These are phyloP conservation scores for Epiblema foenella DNA, from an alignment of 2,888 invertebrate genomes.

Conservation along the genomic window DNA sequence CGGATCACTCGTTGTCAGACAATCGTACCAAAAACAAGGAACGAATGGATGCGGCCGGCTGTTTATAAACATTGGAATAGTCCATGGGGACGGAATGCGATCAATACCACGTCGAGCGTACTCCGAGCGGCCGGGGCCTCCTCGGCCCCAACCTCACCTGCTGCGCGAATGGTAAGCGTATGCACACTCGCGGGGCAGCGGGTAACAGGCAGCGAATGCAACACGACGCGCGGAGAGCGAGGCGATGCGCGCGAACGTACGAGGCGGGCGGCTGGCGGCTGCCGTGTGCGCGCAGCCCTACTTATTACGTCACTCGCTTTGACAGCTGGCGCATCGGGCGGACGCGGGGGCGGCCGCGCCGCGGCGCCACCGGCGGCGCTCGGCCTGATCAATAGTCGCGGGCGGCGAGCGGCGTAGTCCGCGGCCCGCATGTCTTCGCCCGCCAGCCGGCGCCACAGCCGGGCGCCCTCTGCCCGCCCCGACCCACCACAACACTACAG, in stretches of 20 bases:
- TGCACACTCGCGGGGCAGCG: slow-evolving; percentile 60
- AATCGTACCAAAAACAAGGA: slow-evolving; percentile 73
- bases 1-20: slow-evolving; percentile 59
- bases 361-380: slow-evolving; percentile 66
- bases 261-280: slow-evolving; percentile 69
- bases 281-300: slow-evolving; percentile 75
- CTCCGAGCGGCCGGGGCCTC: slow-evolving; percentile 64
- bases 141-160: slow-evolving; percentile 71
- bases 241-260: slow-evolving; percentile 65
- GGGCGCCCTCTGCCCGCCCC: slow-evolving; percentile 1
- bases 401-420: slow-evolving; percentile 11
- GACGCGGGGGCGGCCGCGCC: slow-evolving; percentile 50
- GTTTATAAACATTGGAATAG: slow-evolving; percentile 82
- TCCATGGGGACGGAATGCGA: slow-evolving; percentile 66
- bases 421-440: not conserved
- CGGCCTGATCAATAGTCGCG: slow-evolving; percentile 56
- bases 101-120: slow-evolving; percentile 69
- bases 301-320: slow-evolving; percentile 73
- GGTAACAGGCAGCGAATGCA: slow-evolving; percentile 58
- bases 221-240: slow-evolving; percentile 50
- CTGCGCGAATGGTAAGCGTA: slow-evolving; percentile 61
- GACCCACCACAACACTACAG: not conserved
- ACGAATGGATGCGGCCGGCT: slow-evolving; percentile 74
- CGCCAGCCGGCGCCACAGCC: slow-evolving; percentile 4
- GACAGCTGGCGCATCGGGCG: slow-evolving; percentile 66